Conservation (phyloP, 2,797 vertebrate genomes). For the Poecile montanus region DNA sequence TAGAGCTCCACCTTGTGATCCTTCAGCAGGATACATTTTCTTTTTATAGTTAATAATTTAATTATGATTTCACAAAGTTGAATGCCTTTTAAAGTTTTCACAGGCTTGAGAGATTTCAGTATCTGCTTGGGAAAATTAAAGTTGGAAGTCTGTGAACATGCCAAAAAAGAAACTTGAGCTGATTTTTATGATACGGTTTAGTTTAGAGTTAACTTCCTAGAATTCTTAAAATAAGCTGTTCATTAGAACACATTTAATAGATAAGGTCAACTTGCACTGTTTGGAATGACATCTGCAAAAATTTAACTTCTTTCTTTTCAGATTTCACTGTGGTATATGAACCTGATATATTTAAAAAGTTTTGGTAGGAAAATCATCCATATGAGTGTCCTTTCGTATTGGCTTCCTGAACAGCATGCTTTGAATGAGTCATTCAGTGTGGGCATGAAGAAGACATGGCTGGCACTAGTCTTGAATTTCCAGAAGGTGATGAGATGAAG, state of each 20-base stretch:
- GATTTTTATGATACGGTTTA: not conserved
- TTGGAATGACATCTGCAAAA: not conserved
- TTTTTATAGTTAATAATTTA: slow-evolving; percentile 72
- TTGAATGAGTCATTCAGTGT: not conserved
- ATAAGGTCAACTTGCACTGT: not conserved
- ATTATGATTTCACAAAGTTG: slow-evolving; percentile 58
- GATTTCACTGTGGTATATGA: not conserved
- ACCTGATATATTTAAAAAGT: not conserved
- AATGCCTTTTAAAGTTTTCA: slow-evolving; percentile 48
- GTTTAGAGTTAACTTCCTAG: not conserved
- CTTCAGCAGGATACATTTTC: slow-evolving; percentile 77
- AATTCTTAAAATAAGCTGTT: not conserved
- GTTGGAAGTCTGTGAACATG: not conserved
- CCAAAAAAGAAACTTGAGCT: not conserved
- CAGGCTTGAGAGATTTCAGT: not conserved
- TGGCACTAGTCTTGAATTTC: not conserved
- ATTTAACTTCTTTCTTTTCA: not conserved
- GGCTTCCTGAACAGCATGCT: not conserved
- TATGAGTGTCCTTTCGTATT: not conserved
- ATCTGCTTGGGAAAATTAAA: not conserved
- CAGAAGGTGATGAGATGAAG: not conserved
- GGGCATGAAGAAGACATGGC: not conserved
- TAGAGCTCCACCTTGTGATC: slow-evolving; percentile 87
- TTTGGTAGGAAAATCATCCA: not conserved
- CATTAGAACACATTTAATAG: not conserved